Base-by-base conservation (phyloP, 2,113 vertebrate species). In the Dissostichus mawsoni region DNA sequence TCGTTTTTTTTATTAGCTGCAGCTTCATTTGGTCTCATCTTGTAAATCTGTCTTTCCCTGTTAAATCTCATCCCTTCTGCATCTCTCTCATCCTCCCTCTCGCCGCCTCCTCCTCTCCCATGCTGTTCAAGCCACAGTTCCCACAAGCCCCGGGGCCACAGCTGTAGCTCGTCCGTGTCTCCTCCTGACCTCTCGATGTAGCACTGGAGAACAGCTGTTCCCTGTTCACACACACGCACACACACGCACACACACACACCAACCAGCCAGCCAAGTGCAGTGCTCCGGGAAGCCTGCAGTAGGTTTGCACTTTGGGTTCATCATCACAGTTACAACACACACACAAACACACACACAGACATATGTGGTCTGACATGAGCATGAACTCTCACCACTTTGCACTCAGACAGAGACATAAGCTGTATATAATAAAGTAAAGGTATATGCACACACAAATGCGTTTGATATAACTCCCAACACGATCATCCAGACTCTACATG, bases 181-280 rank as follows among this genome's bases (percentile, higher is more conserved):
- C 68, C 73, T 77, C 45, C 83, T 92, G 92, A 94, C 91, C 93
- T 91, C 89, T 61, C 82, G 18, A 20, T 70, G 80, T 78, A 74
- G 90, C 63, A 6, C 90, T 82, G 82, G 57, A 63, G 81, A 94
- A 90, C 93, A 94, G 92, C 92, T 93, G 91, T 93, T 92, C 63
- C 84, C 58, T 78, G 55, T 69, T 20, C 52, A 57, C 55, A 66
- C n/a, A n/a, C 62, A 72, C 64, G 70, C 83, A 74, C 83, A 58
- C 84, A 59, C 71, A 70, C 75, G 68, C 72, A 61, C 64, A n/a
- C n/a, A n/a, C n/a, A n/a, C 47, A 69, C 63, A 72, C 74, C 59
- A n/a, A n/a, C 62, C 8, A 29, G 56, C 64, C 51, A 72, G 72
- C 72, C 89, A 61, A 84, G 75, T 82, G 88, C 77, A 81, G 56